Percentiles rank a stretch among this genome's conserved stretches.
Conservation (phyloP, 2,113 vertebrate species). For the Nasalis larvatus region DNA sequence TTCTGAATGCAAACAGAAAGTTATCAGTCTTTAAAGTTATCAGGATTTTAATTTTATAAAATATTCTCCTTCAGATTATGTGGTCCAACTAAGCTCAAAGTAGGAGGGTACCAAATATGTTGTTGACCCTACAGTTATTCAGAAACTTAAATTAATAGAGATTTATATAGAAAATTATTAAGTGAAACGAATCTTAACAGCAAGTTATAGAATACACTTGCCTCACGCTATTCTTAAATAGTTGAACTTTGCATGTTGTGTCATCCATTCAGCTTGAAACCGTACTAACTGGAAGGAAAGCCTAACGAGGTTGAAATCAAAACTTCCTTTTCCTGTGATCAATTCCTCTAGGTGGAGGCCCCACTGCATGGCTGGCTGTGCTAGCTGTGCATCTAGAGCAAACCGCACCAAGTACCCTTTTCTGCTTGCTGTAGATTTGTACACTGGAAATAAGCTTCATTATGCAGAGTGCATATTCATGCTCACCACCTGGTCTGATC, state of each 20-base stretch:
- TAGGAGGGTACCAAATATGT: not conserved
- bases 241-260: not conserved
- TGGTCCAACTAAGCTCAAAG: not conserved
- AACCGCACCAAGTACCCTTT: accelerated
- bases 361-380: not conserved
- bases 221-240: not conserved
- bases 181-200: not conserved
- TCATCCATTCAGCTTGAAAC: not conserved
- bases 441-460: not conserved
- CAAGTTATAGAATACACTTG: not conserved
- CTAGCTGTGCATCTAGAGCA: not conserved
- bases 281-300: not conserved
- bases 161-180: not conserved
- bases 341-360: not conserved
- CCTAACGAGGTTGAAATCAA: not conserved
- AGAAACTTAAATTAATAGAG: not conserved
- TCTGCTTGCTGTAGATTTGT: not conserved
- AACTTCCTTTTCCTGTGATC: not conserved
- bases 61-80: not conserved
- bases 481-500: not conserved
- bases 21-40: not conserved
- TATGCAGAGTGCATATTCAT: no score
- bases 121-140: not conserved
- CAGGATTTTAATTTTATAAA: not conserved
- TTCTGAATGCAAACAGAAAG: not conserved